Evolutionary conservation across 2,797 vertebrate genomes (phyloP).

Genomic region (Coranthus polyacanthus): DNA sequence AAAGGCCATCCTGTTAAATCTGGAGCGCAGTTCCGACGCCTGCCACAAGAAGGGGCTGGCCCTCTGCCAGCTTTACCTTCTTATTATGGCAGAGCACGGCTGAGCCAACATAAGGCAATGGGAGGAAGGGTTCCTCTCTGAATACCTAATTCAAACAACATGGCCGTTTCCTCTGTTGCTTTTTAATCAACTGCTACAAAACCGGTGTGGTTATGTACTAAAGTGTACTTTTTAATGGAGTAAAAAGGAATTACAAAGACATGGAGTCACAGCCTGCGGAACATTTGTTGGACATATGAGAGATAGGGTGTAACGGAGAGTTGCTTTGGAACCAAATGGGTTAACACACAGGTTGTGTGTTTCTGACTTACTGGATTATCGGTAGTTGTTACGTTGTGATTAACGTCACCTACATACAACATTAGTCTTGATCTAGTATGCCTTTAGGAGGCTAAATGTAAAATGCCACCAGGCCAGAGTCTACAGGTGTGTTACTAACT

Average conservation of each 20-base stretch:
- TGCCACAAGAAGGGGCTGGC: conserved; percentile 84
- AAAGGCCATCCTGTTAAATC: conserved; percentile 80
- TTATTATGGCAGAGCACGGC: conserved; percentile 76
- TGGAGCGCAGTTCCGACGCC: conserved; percentile 77
- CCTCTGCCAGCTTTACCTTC: conserved; percentile 80
- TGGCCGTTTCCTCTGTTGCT: conserved; percentile 75
- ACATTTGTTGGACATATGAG: conserved; percentile 84
- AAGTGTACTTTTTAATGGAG: conserved; percentile 84
- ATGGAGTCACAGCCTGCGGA: conserved; percentile 54
- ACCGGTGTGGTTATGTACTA: conserved; percentile 81
- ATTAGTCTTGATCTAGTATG: no score
- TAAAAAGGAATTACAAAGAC: conserved; percentile 75
- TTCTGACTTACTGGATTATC: no score
- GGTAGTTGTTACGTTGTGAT: no score
- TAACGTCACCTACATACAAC: no score
- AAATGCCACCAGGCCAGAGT: no score
- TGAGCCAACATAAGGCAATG: conserved; percentile 58
- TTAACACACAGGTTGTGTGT: no score
- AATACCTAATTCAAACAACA: conserved; percentile 82
- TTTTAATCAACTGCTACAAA: conserved; percentile 83
- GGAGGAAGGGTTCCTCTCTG: conserved; percentile 66
- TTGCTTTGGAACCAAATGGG: no score
- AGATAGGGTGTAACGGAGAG: conserved; percentile 31
- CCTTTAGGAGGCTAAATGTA: no score
- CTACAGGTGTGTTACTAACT: no score